Evolutionary conservation across 92 coral and sea anemone genomes (phyloP), one percentile per base, ranked within the genome.

Genomic region (Galaxea fascicularis): DNA sequence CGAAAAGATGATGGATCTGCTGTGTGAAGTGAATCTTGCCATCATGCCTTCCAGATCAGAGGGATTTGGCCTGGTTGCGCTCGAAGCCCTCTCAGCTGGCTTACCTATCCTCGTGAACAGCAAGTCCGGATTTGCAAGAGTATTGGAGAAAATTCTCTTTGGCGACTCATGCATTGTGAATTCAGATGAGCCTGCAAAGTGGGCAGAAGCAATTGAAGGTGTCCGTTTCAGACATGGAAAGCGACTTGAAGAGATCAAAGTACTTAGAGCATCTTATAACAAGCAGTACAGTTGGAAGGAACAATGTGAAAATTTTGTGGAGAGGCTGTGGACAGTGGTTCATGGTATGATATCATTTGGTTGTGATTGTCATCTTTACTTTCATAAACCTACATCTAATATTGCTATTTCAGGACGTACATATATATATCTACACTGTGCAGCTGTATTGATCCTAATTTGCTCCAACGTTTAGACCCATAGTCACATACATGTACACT

Each of bases 81-180:
- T n/a, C n/a, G n/a, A n/a, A n/a, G n/a, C 71, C 8, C 20, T 66
- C 21, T 66, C 71, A 12, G 71, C 71, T 66, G 71, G 71, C 3
- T 28, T 66, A 66, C 71, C 71, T n/a, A 18, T 66, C 10, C 47
- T 66, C 4, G 71, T 66, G 12, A 45, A 45, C 16, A 66, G 71
- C 13, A 66, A 28, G 41, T 66, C 71, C 27, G 71, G 71, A 66
- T 66, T 66, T 66, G 71, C 71, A 21, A 66, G 26, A 16, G 71
- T 45, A 66, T 15, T 66, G 0, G 45, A 66, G 46, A 66, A 18
- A 5, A 29, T 30, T 25, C 71, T 45, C 20, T 14, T 11, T 4
- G 71, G 71, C 4, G 13, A 28, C 13, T 66, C 41, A 15, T 28
- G 47, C 45, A 66, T 66, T 13, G 71, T 66, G 4, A 4, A 66